Evolutionary conservation across 2,113 vertebrate genomes (phyloP), one percentile per base, ranked within the genome.

Genomic region (Sprattus sprattus): DNA sequence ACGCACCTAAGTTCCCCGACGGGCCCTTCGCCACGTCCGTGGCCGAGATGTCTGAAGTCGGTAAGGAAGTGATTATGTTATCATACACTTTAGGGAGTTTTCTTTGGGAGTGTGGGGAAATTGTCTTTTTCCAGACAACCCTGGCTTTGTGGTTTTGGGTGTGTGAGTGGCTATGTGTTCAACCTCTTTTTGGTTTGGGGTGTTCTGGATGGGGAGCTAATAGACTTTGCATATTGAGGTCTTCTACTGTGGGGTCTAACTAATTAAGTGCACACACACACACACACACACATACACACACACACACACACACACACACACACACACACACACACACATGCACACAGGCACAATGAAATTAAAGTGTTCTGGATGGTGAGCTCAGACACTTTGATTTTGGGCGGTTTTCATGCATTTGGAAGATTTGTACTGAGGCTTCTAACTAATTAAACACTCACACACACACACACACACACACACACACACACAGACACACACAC

Each of bases 11-110:
- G 88, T 97, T 97, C 91, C 96, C 96, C 9, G 96, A 97, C 13
- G 96, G 96, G 80, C 96, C 96, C 0, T 97, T 96, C 44, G 94
- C 95, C 5, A 96, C 96, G 32, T 94, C 95, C 71, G 96, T 97
- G 83, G 96, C 96, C 86, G 96, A 97, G 94, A 97, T 97, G 96
- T 96, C 96, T 78, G 96, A 97, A 89, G 95, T 97, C 93, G 96
- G 96, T 97, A 95, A 96, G 96, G 44, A 89, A 84, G 8, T 54
- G 2, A n/a, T n/a, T 46, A 81, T 11, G 1, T 86, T 81, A 20
- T 39, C 44, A 81, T 39, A 39, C 39, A 39, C 39, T 39, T 39
- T 39, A 2, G 39, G 39, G 39, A n/a, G 1, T 39, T 39, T 39
- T 39, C 39, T 39, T 39, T 39, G 39, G 39, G 39, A 2, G 39